Percentiles rank a stretch among this genome's conserved stretches.
Conservation (phyloP, 2,113 vertebrate species). For the Ondatra zibethicus region DNA sequence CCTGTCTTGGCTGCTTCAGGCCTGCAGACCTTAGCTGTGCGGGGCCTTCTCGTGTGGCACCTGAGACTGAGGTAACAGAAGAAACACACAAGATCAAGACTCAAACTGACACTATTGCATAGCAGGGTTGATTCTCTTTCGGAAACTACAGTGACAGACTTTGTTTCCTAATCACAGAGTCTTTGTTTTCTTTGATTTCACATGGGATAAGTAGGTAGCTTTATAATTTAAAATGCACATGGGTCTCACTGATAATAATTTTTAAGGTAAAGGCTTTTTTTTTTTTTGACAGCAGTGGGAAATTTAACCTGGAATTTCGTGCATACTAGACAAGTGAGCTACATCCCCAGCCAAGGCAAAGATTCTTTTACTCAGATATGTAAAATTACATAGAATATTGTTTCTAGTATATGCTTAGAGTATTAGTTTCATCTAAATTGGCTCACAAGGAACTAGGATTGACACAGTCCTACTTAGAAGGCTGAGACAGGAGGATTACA, state of each 20-base stretch:
- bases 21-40: slow-evolving; percentile 87
- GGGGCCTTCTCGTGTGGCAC: slow-evolving; percentile 90
- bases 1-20: slow-evolving; percentile 90
- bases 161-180: neutral
- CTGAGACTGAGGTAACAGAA: slow-evolving; percentile 91
- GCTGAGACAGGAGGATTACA: neutral
- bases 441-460: neutral
- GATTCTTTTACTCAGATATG: neutral
- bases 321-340: neutral
- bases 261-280: neutral
- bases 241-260: neutral
- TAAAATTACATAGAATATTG: neutral
- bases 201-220: neutral
- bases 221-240: neutral
- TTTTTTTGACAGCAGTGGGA: neutral
- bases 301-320: neutral
- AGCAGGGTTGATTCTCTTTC: neutral
- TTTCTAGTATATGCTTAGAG: neutral
- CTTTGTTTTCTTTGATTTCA: neutral
- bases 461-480: neutral
- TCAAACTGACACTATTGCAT: neutral
- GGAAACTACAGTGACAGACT: neutral
- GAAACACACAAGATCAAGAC: slow-evolving; percentile 79
- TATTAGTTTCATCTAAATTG: neutral
- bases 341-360: neutral